Evolutionary conservation across 2,113 vertebrate species (phyloP).

Genomic region (Hepsetus odoe): DNA sequence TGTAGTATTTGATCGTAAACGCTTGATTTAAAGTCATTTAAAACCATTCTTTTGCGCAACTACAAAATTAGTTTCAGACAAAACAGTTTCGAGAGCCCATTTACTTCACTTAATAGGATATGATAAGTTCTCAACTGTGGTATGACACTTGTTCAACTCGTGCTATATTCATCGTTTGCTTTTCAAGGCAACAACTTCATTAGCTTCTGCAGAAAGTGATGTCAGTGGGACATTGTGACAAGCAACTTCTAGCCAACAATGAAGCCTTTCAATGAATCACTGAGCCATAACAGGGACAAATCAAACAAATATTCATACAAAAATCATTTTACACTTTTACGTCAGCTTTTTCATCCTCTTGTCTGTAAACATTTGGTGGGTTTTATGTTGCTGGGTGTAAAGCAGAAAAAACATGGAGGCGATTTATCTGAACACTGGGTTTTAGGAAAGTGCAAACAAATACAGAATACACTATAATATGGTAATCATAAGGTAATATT

Average conservation of each 20-base stretch:
- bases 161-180: constrained; percentile 22
- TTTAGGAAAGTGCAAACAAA: no score
- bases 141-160: constrained; percentile 32
- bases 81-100: constrained; percentile 30
- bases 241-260: background rate
- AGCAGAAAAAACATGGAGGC: no score
- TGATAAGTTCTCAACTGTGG: constrained; percentile 27
- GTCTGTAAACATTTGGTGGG: background rate
- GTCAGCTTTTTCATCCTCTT: background rate
- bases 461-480: no score
- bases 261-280: background rate
- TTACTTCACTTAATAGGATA: constrained; percentile 43
- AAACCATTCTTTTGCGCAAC: constrained; percentile 27
- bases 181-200: constrained; percentile 39
- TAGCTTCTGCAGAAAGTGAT: constrained; percentile 11
- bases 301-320: background rate
- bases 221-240: background rate
- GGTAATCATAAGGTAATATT: no score
- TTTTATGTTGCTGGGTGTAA: no score
- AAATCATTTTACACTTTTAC: background rate
- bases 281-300: background rate
- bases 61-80: constrained; percentile 9
- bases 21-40: constrained; percentile 50
- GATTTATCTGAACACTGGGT: no score
- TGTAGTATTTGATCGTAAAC: constrained; percentile 43